Percentiles rank a stretch among this genome's conserved stretches.
Evolutionary conservation across 2,113 vertebrate genomes (phyloP).

Genomic region (Amphilophus citrinellus): DNA sequence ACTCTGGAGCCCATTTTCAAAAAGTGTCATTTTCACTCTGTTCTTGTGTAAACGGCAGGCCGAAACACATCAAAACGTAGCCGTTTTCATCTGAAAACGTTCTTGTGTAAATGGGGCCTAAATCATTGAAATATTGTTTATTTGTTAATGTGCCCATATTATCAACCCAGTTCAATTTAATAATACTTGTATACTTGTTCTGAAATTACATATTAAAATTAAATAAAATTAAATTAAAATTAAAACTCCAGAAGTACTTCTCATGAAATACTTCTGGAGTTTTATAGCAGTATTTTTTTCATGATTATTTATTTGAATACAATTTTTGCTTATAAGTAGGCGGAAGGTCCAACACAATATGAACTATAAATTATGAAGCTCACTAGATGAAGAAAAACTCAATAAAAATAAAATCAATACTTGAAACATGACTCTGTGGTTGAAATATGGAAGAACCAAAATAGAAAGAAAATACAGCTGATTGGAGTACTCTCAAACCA

Average conservation of each 20-base stretch:
- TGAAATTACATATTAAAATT: not conserved
- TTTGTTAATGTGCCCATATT: not conserved
- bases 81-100: too few relatives aligned
- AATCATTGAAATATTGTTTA: not conserved
- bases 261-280: not conserved
- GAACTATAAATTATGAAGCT: not conserved
- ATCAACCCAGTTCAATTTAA: not conserved
- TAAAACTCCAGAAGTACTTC: not conserved
- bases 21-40: too few relatives aligned
- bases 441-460: not conserved
- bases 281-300: not conserved
- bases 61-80: too few relatives aligned
- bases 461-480: conserved; percentile 7
- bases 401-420: conserved; percentile 18
- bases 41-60: too few relatives aligned
- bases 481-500: conserved; percentile 24
- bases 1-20: too few relatives aligned
- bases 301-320: not conserved
- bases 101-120: not conserved
- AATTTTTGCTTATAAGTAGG: not conserved
- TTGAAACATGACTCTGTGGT: conserved; percentile 41
- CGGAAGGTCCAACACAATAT: not conserved
- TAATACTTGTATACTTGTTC: not conserved
- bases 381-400: conserved; percentile 15
- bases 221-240: too few relatives aligned